Evolutionary conservation across 53 echinoderm and acorn worm species (phyloP).

Genomic region (Arbacia lixula): DNA sequence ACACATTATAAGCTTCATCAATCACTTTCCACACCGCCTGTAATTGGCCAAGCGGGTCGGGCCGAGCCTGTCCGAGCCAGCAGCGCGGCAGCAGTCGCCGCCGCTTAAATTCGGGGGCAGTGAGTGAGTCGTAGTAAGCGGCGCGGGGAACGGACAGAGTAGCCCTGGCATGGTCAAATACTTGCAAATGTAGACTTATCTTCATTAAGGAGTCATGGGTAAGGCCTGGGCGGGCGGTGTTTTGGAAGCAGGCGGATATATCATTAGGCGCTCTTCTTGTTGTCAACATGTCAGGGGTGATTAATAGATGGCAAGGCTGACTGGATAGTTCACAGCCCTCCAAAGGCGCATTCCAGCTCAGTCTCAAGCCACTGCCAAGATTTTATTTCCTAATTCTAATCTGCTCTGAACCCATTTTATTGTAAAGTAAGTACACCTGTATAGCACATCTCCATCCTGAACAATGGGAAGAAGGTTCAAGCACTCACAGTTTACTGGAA

Average conservation of each 20-base stretch:
- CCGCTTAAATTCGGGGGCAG: conserved; percentile 43
- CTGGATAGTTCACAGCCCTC: conserved; percentile 45
- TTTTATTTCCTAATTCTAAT: too few species aligned
- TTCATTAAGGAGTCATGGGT: conserved; percentile 47
- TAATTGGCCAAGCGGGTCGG: conserved; percentile 45
- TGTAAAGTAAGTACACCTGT: too few species aligned
- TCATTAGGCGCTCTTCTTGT: conserved; percentile 56
- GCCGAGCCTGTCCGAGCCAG: background rate
- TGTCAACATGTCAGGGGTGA: conserved; percentile 56
- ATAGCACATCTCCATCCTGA: too few species aligned
- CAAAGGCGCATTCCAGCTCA: too few species aligned
- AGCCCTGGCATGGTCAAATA: too few species aligned
- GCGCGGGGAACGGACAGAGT: background rate
- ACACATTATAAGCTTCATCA: conserved; percentile 44
- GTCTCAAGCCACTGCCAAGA: too few species aligned
- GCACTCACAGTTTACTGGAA: too few species aligned
- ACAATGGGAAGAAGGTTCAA: too few species aligned
- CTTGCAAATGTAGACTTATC: conserved; percentile 50
- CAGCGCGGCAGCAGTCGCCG: background rate
- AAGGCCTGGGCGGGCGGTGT: too few species aligned
- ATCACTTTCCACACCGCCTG: conserved; percentile 41
- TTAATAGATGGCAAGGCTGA: conserved; percentile 34
- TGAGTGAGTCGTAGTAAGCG: conserved; percentile 41
- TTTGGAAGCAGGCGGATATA: conserved; percentile 54
- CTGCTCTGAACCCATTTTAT: too few species aligned